A percentile compares a stretch with the other conserved stretches of the same genome.
phyloP scores from a whole-genome alignment of 2,888 invertebrate species.

The Machimus rusticus region DNA sequence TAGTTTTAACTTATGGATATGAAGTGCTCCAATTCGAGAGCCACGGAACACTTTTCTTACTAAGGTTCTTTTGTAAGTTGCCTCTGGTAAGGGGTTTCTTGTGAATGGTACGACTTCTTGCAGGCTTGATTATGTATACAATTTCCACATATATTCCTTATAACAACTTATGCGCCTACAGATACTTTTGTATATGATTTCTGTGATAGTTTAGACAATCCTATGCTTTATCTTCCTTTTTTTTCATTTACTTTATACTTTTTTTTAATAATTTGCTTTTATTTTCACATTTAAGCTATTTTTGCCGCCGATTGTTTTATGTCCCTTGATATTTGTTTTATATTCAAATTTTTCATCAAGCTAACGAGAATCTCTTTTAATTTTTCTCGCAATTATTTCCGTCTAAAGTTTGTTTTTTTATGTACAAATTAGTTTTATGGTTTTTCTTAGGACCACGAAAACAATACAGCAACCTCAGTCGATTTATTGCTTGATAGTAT shows the following conservation, averaged over 20 bases:
- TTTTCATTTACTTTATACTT: background rate
- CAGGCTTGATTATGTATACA: slow-evolving; percentile 28
- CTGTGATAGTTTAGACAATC: slow-evolving; percentile 22
- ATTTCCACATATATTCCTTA: slow-evolving; percentile 16
- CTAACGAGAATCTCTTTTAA: background rate
- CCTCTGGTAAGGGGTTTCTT: background rate
- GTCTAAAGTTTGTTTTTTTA: background rate
- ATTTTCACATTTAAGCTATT: slow-evolving; percentile 11
- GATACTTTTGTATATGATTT: background rate
- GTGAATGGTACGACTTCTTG: slow-evolving; percentile 20
- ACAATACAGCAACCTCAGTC: slow-evolving; percentile 30
- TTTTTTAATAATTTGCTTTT: background rate
- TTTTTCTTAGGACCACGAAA: background rate
- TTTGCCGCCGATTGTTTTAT: slow-evolving; percentile 6
- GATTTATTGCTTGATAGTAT: slow-evolving; percentile 31
- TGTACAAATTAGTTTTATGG: background rate
- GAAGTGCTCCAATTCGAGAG: background rate
- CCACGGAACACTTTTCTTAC: background rate
- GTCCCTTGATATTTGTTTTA: background rate
- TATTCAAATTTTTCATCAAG: background rate
- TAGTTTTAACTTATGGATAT: background rate
- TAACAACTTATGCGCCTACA: background rate
- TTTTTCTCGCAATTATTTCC: background rate
- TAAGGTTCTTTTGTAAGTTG: background rate
- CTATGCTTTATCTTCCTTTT: background rate